Evolutionary conservation across 2,113 vertebrate genomes (phyloP), one percentile per base, ranked within the genome.

Genomic region (Hemichromis elongatus): DNA sequence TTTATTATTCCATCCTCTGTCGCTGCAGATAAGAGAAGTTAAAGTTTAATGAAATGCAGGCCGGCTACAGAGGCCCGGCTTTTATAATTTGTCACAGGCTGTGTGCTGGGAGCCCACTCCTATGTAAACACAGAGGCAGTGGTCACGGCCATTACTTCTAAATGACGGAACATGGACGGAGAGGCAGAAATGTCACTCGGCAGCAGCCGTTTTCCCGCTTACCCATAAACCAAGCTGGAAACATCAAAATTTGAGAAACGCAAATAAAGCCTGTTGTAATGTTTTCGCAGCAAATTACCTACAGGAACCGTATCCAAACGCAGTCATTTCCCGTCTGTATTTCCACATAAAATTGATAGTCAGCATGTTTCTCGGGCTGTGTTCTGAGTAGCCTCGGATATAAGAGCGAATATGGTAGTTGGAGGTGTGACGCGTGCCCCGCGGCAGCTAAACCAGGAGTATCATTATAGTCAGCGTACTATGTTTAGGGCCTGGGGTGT

Each of bases 81-180:
- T 96, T 96, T 93, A 95, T 95, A 95, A 96, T 96, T 96, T 96
- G 94, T 96, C 94, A 96, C 95, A 91, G 94, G 92, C 94, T 93
- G 94, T 90, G 93, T 89, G 93, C 93, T 92, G 92, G 95, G 94
- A 94, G 95, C 94, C 89, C 90, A 88, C 94, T 92, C 93, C 96
- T 96, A 93, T 92, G 95, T 95, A 96, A 96, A 96, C 95, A 96
- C 37, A 33, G 88, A 88, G 92, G 85, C 93, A 88, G 88, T 93
- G 94, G 94, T 95, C 94, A 93, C 88, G 88, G 93, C 94, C 95
- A 96, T 96, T 96, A 96, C 94, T 94, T 94, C 91, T 95, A 95
- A 96, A 95, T 94, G 94, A 94, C 89, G 87, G 93, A 93, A 92
- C 92, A 90, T 84, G 93, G 92, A 91, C 92, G 42, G 75, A 89